phyloP scores from a whole-genome alignment of 2,797 vertebrate genomes.

The Martes flavigula region DNA sequence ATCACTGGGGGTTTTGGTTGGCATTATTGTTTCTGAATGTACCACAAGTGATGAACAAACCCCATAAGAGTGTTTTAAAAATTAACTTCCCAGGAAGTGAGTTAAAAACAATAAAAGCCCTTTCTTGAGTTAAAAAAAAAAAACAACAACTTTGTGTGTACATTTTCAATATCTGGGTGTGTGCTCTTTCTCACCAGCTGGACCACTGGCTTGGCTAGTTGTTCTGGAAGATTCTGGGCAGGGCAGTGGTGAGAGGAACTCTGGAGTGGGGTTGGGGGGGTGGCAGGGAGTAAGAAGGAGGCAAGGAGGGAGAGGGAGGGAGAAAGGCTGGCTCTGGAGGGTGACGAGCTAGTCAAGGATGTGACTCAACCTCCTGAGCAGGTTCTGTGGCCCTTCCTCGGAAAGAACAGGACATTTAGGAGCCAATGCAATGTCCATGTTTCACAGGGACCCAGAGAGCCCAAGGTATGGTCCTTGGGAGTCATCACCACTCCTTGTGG shows the following conservation, averaged over 20 bases:
- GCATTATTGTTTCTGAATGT: constrained; percentile 36
- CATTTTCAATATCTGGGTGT: background rate
- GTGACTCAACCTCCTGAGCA: background rate
- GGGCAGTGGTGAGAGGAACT: background rate
- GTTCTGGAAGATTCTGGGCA: background rate
- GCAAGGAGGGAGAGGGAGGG: background rate
- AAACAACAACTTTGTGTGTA: background rate
- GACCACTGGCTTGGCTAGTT: background rate
- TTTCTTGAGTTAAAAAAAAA: constrained; percentile 56
- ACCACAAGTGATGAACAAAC: constrained; percentile 60
- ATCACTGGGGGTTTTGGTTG: background rate
- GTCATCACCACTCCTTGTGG: background rate
- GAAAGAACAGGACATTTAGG: background rate
- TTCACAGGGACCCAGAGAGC: background rate
- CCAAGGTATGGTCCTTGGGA: background rate
- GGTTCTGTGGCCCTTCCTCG: background rate
- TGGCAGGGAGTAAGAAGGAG: background rate
- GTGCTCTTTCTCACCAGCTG: background rate
- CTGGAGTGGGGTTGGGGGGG: no score
- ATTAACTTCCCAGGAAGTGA: constrained; percentile 79
- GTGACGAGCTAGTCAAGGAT: background rate
- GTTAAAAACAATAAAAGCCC: constrained; percentile 77
- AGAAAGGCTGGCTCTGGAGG: background rate
- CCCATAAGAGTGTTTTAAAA: constrained; percentile 70
- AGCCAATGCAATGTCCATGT: background rate